Percentiles rank a stretch among this genome's conserved stretches.
Conservation (phyloP, 2,888 invertebrate genomes). For the Lasioglossum marginatum region DNA sequence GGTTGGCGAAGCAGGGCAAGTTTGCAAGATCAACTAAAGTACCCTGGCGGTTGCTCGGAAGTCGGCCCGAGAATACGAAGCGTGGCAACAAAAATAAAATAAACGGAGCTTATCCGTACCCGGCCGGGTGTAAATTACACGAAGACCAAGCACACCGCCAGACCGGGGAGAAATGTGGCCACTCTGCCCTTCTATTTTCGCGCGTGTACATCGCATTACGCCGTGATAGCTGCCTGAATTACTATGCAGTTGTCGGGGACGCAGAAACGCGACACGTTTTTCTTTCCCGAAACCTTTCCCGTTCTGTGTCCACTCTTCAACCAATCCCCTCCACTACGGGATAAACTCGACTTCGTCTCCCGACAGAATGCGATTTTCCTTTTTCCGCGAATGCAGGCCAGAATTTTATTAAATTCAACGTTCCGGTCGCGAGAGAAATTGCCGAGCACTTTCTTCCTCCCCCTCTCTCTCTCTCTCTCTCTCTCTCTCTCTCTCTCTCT, state of each 20-base stretch:
- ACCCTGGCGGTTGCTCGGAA: constrained; percentile 62
- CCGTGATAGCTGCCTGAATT: constrained; percentile 46
- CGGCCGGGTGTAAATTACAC: constrained; percentile 67
- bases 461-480: too few relatives aligned
- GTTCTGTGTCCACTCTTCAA: background rate
- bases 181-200: constrained; percentile 60
- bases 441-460: background rate
- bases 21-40: constrained; percentile 72
- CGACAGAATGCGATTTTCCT: background rate
- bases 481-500: too few relatives aligned
- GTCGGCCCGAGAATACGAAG: constrained; percentile 68
- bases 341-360: background rate
- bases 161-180: constrained; percentile 56
- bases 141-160: constrained; percentile 44
- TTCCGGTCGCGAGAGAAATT: background rate
- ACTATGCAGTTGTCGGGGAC: constrained; percentile 41
- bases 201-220: constrained; percentile 48
- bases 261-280: constrained; percentile 1
- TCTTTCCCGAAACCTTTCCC: background rate
- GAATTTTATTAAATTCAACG: background rate
- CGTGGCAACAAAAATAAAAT: constrained; percentile 69
- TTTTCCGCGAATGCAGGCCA: background rate
- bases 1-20: constrained; percentile 33
- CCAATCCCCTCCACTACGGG: background rate
- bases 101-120: constrained; percentile 69